Evolutionary conservation across 2,888 invertebrate species (phyloP), one percentile per base, ranked within the genome.

Genomic region (Busseola fusca): DNA sequence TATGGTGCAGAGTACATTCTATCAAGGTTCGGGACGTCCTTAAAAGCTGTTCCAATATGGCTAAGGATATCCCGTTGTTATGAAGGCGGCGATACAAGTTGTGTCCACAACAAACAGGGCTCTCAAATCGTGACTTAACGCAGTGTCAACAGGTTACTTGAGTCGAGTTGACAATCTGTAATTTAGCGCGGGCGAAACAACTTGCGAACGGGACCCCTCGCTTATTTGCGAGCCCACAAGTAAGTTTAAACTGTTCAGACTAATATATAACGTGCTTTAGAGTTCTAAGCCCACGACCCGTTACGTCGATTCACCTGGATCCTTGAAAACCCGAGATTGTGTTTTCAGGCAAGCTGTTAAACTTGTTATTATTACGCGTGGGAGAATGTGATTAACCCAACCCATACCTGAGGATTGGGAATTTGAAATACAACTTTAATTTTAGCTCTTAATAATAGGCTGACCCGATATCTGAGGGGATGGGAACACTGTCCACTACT

Each of bases 121-220:
- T 88, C 89, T 89, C 88, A 90, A 91, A 91, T 90, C 87, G 87
- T 88, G 89, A 92, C 91, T 89, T 90, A 91, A 91, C 90, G 86
- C 86, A 90, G 88, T 91, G 93, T 93, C 95, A 95, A 94, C 94
- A 94, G 94, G 94, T 95, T 93, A 93, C 94, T 94, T 92, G 93
- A 94, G 93, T 90, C 88, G 88, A 93, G 91, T 91, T 92, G 92
- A 91, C 93, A 91, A 93, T 92, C 92, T 93, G 92, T 94, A 94
- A 95, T 94, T 95, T 94, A 91, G 91, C 90, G 89, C 86, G 87
- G 86, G 87, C 87, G 89, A 91, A 90, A 90, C 88, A 92, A 93
- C 87, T 92, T 93, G 90, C 83, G 89, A 89, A 90, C 89, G 89
- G 87, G 88, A 87, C 88, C 88, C 90, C 89, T 88, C 91, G 90